Base-by-base conservation (phyloP, 2,113 vertebrate genomes). In the Hemicordylus capensis region DNA sequence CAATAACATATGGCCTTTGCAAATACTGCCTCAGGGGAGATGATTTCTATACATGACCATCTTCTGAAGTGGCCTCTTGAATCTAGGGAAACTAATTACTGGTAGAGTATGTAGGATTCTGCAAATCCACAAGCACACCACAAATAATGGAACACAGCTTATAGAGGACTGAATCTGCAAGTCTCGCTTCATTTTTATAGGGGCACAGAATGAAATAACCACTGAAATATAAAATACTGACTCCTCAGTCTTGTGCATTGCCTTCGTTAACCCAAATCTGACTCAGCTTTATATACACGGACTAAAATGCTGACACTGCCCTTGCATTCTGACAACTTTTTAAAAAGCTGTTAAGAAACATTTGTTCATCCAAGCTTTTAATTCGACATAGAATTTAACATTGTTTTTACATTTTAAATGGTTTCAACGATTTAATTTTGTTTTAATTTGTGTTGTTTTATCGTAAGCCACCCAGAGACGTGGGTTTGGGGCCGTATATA, bases 41-140 rank as follows among this genome's bases (percentile, higher is more conserved):
- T 17, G 46, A 67, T 77, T 77, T 69, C 63, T 58, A 77, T 34
- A 24, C 31, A 84, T 58, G 39, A 31, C 81, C 46, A 69, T 19
- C 37, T 42, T 58, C 37, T 84, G 51, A 67, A 69, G 66, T 73
- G 34, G 88, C 84, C n/a, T 70, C 31, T 11, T 4, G 70, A 51
- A 80, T 70, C 48, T 10, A 72, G 12, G 76, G 63, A 87, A 85
- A 67, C 26, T 77, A 84, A 84, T 67, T 84, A 77, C 48, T 44
- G 44, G 39, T 74, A 84, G 83, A 58, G 51, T 24, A 39, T 58
- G 37, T 69, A 77, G 37, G 37, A 76, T 42, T 84, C 61, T 56
- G 39, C 61, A 84, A 67, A 67, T 42, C 74, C 51, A 84, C 31
- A 84, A 84, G 66, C 24, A 9, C n/a, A 76, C 37, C 26, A 11